A percentile compares a stretch with the other conserved stretches of the same genome.
These are phyloP conservation scores for Drosophila aldrichi DNA, from an alignment of 2,888 invertebrate genomes.

Conservation along the genomic window DNA sequence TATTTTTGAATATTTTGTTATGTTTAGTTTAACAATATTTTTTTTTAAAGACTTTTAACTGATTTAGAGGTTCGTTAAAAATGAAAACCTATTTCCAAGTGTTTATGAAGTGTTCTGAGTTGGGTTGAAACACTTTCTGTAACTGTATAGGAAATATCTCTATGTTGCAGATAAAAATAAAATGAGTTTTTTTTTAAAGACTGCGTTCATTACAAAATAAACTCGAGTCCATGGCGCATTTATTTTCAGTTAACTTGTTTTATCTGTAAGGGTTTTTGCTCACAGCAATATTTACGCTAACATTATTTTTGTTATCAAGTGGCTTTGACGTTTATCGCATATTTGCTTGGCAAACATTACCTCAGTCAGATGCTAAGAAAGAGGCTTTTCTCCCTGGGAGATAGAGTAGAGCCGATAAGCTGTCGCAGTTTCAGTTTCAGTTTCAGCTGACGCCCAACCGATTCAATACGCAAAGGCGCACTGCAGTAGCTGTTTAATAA, in stretches of 20 bases:
- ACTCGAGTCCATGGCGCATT: background rate
- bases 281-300: background rate
- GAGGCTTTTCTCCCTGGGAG: background rate
- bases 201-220: too few species aligned
- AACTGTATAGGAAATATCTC: too few species aligned
- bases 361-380: constrained; percentile 3
- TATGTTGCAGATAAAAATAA: too few species aligned
- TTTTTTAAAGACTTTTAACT: background rate
- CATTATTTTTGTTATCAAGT: constrained; percentile 1
- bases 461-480: constrained; percentile 18
- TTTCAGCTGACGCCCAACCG: background rate
- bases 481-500: constrained; percentile 32
- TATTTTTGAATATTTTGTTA: background rate
- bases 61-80: background rate
- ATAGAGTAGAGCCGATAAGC: constrained; percentile 27
- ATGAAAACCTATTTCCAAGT: background rate
- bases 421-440: constrained; percentile 14
- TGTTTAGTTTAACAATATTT: background rate
- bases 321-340: constrained; percentile 8
- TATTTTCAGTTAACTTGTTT: background rate
- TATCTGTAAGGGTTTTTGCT: background rate
- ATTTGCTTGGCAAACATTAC: constrained; percentile 33
- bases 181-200: too few species aligned
- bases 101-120: too few species aligned
- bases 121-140: too few species aligned